phyloP scores from a whole-genome alignment of 1,140 invertebrate genomes.

The Aporrectodea caliginosa region DNA sequence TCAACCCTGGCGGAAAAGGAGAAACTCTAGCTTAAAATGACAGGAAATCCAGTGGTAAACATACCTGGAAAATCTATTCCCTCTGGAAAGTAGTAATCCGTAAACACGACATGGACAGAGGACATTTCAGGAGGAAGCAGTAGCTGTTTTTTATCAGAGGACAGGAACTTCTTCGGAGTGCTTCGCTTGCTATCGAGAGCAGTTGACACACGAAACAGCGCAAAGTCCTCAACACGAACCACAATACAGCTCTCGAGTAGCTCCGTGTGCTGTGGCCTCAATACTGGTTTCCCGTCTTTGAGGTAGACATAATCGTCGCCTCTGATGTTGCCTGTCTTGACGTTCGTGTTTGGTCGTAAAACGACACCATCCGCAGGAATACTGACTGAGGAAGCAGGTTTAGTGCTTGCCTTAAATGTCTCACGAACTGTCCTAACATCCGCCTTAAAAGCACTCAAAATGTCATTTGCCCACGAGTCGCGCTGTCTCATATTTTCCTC shows the following conservation, averaged over 20 bases:
- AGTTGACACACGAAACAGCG: slow-evolving; percentile 55
- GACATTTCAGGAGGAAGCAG: slow-evolving; percentile 81
- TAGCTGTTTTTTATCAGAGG: slow-evolving; percentile 78
- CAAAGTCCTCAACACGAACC: slow-evolving; percentile 75
- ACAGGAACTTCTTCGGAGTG: slow-evolving; percentile 72
- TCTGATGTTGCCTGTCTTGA: not conserved
- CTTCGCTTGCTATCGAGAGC: slow-evolving; percentile 63
- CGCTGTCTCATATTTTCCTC: slow-evolving; percentile 53
- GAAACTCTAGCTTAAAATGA: too few species aligned
- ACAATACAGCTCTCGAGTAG: slow-evolving; percentile 88
- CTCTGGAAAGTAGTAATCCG: slow-evolving; percentile 94
- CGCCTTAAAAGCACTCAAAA: slow-evolving; percentile 50
- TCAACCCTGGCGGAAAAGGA: too few species aligned
- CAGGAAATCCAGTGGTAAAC: too few species aligned
- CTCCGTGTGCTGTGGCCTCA: slow-evolving; percentile 62
- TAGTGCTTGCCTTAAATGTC: slow-evolving; percentile 1
- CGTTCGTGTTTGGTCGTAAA: not conserved
- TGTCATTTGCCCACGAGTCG: slow-evolving; percentile 54
- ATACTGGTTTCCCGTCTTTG: not conserved
- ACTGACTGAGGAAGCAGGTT: not conserved
- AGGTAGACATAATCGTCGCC: not conserved
- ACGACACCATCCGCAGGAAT: not conserved
- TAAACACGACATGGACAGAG: slow-evolving; percentile 88
- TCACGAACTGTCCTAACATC: slow-evolving; percentile 32
- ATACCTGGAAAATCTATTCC: slow-evolving; percentile 86